Evolutionary conservation across 2,888 invertebrate genomes (phyloP).

Genomic region (Nomada flava): DNA sequence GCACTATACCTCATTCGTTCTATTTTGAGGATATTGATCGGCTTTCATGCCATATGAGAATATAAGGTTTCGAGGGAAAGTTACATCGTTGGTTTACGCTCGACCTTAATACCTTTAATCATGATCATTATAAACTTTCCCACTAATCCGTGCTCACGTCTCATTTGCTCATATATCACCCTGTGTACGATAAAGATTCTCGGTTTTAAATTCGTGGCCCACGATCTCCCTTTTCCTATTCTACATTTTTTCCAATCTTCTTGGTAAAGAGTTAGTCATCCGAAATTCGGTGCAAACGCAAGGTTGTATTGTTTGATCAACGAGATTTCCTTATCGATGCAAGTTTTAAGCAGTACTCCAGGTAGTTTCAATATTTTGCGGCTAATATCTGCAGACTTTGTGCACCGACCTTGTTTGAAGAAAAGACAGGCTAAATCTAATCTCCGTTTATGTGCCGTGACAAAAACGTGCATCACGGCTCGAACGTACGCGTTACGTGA

Average conservation of each 20-base stretch:
- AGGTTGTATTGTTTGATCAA: too few relatives aligned
- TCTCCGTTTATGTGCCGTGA: conserved; percentile 39
- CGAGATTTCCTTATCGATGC: too few relatives aligned
- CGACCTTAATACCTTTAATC: conserved; percentile 56
- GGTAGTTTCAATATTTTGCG: background rate
- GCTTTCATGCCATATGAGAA: conserved; percentile 49
- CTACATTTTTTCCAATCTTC: too few relatives aligned
- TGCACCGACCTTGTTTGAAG: conserved; percentile 2
- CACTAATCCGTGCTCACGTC: conserved; percentile 47
- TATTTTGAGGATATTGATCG: conserved; percentile 59
- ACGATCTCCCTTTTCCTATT: background rate
- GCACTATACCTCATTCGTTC: conserved; percentile 53
- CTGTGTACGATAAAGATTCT: background rate
- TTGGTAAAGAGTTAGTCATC: too few relatives aligned
- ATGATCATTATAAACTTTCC: conserved; percentile 47
- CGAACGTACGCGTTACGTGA: conserved; percentile 54
- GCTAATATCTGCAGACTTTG: background rate
- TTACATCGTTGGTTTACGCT: conserved; percentile 47
- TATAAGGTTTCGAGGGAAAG: conserved; percentile 64
- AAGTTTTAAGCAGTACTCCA: too few relatives aligned
- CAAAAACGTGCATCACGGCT: conserved; percentile 47
- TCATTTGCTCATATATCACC: conserved; percentile 1
- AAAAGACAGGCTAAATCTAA: conserved; percentile 32
- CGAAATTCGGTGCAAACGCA: too few relatives aligned
- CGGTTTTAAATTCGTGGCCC: background rate